Conservation (phyloP, 2,113 vertebrate species). For the Spermophilus dauricus region DNA sequence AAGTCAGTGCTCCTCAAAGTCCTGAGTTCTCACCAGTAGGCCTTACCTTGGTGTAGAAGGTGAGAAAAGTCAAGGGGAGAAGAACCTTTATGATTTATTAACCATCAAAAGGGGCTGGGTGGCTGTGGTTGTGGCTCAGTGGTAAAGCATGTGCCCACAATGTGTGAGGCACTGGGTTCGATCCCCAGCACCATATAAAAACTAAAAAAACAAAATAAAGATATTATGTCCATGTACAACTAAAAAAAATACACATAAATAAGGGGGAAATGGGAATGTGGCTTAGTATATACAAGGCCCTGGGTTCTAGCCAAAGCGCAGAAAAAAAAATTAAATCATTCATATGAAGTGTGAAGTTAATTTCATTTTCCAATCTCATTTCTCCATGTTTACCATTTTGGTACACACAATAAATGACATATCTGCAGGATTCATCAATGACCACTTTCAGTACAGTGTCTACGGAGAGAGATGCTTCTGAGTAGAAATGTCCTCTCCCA, state of each 20-base stretch:
- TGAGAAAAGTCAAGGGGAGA: neutral
- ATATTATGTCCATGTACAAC: too few species aligned
- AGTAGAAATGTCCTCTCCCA: neutral
- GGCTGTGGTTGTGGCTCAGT: neutral
- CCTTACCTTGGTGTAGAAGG: neutral
- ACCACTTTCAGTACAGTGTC: neutral
- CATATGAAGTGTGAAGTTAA: neutral
- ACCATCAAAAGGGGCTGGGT: neutral
- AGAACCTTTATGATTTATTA: neutral
- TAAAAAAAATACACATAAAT: too few species aligned
- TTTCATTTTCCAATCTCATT: neutral
- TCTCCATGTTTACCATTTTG: neutral
- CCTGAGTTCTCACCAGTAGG: neutral
- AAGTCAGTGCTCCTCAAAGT: fast-evolving
- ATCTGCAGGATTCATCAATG: neutral
- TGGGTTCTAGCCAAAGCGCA: neutral
- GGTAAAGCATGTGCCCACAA: neutral
- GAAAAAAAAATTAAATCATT: neutral
- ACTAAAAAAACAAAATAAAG: too few species aligned
- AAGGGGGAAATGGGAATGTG: too few species aligned
- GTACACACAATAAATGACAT: neutral
- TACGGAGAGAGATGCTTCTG: neutral
- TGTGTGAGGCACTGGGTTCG: too few species aligned
- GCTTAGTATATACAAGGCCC: neutral
- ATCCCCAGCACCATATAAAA: too few species aligned